phyloP scores from a whole-genome alignment of 2,888 invertebrate genomes.

The Agapostemon virescens region DNA sequence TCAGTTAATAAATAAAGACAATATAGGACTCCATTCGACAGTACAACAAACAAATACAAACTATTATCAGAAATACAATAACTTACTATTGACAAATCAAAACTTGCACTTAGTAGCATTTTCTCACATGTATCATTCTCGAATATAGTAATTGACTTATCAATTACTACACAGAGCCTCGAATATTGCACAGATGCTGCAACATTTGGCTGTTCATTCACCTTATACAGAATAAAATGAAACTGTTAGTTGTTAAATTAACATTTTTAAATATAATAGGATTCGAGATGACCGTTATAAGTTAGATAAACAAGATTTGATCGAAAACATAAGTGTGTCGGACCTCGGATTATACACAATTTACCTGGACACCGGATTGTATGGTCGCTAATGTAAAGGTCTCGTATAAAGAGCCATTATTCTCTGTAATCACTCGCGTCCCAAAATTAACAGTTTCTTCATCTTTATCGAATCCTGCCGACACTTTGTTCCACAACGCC shows the following conservation, averaged over 20 bases:
- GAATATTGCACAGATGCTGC: constrained; percentile 68
- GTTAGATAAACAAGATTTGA: neutral
- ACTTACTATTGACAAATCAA: constrained; percentile 71
- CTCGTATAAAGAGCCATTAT: constrained; percentile 81
- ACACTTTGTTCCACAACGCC: constrained; percentile 78
- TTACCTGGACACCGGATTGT: constrained; percentile 69
- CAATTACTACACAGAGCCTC: constrained; percentile 73
- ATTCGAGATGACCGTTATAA: constrained; percentile 22
- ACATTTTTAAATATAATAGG: neutral
- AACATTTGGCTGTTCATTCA: constrained; percentile 52
- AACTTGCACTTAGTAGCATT: constrained; percentile 70
- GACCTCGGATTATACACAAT: too few relatives aligned
- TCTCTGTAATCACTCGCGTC: constrained; percentile 79
- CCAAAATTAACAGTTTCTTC: constrained; percentile 83
- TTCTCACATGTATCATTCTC: constrained; percentile 72
- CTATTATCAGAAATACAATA: constrained; percentile 72
- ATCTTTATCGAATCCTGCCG: constrained; percentile 80
- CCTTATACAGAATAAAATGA: constrained; percentile 37
- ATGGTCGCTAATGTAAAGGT: constrained; percentile 81
- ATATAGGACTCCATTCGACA: constrained; percentile 69
- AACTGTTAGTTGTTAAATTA: neutral
- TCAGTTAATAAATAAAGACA: constrained; percentile 72
- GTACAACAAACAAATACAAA: constrained; percentile 70
- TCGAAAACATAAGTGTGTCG: too few relatives aligned
- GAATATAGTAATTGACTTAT: constrained; percentile 77